Evolutionary conservation across 2,888 invertebrate species (phyloP).

Genomic region (Automeris io): DNA sequence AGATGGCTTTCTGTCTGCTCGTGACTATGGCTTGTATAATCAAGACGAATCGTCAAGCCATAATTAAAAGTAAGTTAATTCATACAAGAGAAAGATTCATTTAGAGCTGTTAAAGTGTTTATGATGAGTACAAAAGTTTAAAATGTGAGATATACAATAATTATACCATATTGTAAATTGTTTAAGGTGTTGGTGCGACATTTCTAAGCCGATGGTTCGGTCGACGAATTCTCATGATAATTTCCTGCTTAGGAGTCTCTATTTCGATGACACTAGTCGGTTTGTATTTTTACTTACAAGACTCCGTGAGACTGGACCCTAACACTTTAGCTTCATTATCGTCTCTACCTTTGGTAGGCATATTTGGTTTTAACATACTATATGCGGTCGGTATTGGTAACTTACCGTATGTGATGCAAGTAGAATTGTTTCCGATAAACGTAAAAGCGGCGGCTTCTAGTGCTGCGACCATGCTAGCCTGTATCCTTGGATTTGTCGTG

Average conservation of each 20-base stretch:
- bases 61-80: too few species aligned
- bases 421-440: slow-evolving; percentile 80
- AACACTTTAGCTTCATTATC: slow-evolving; percentile 51
- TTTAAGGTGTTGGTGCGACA: slow-evolving; percentile 65
- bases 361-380: slow-evolving; percentile 76
- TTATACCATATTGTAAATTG: not conserved
- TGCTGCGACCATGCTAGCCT: slow-evolving; percentile 73
- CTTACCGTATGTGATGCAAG: slow-evolving; percentile 78
- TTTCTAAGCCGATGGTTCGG: slow-evolving; percentile 74
- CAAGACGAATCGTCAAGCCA: too few species aligned
- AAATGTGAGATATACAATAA: not conserved
- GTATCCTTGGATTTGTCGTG: slow-evolving; percentile 74
- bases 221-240: slow-evolving; percentile 69
- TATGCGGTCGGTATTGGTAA: slow-evolving; percentile 79
- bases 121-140: too few species aligned
- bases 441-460: slow-evolving; percentile 79
- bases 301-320: slow-evolving; percentile 42
- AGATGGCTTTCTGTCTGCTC: too few species aligned
- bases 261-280: slow-evolving; percentile 68
- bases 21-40: too few species aligned
- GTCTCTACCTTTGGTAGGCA: slow-evolving; percentile 72
- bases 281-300: slow-evolving; percentile 73
- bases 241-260: slow-evolving; percentile 74
- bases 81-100: too few species aligned
- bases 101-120: too few species aligned